phyloP scores from a whole-genome alignment of 1,140 invertebrate species.

The Drosophila novamexicana region DNA sequence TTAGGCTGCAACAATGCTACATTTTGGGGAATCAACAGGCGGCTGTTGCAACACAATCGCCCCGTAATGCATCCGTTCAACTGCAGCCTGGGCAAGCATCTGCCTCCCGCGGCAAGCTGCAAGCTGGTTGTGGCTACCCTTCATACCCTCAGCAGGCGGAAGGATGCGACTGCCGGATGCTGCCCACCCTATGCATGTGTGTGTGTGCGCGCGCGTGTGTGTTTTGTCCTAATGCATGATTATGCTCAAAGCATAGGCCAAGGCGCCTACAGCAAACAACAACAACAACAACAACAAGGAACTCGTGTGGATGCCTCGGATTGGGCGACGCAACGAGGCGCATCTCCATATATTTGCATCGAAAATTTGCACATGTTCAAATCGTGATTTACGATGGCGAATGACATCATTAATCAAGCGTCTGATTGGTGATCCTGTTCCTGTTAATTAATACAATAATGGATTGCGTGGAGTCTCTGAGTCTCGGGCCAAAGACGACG shows the following conservation, averaged over 20 bases:
- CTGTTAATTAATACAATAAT: slow-evolving; percentile 85
- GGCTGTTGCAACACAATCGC: slow-evolving; percentile 61
- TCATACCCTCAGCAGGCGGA: slow-evolving; percentile 32
- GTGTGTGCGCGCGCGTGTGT: slow-evolving; percentile 7
- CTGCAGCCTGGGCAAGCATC: slow-evolving; percentile 7
- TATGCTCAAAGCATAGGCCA: slow-evolving; percentile 61
- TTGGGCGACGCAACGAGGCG: slow-evolving; percentile 62
- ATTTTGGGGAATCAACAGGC: slow-evolving; percentile 45
- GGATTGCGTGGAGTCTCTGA: slow-evolving; percentile 68
- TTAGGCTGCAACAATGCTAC: slow-evolving; percentile 19
- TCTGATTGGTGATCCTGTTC: slow-evolving; percentile 85
- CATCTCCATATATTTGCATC: slow-evolving; percentile 78
- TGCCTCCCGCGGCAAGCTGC: neutral
- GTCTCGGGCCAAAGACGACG: slow-evolving; percentile 41
- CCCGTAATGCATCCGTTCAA: slow-evolving; percentile 59
- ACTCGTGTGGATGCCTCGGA: slow-evolving; percentile 31
- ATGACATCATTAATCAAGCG: slow-evolving; percentile 85
- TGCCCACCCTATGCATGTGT: slow-evolving; percentile 3
- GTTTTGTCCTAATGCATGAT: slow-evolving; percentile 68
- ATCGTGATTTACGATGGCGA: slow-evolving; percentile 84
- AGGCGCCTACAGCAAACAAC: slow-evolving; percentile 28
- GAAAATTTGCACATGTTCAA: slow-evolving; percentile 83
- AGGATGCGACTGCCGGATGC: slow-evolving; percentile 50
- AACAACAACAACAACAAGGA: neutral
- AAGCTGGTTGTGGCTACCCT: neutral